phyloP scores from a whole-genome alignment of 2,888 invertebrate genomes.

The Smittia sp. region DNA sequence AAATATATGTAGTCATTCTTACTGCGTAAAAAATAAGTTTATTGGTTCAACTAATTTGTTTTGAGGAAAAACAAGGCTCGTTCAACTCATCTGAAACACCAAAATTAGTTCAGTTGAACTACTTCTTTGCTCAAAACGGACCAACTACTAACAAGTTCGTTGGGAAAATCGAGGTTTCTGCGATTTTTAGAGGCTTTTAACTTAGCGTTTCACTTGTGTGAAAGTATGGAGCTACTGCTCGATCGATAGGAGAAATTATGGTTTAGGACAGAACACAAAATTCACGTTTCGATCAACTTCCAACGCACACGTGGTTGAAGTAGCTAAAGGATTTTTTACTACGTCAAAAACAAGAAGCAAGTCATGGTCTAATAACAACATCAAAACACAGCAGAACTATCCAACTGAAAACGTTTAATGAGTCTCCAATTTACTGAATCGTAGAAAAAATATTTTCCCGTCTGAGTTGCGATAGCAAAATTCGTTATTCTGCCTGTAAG shows the following conservation, averaged over 20 bases:
- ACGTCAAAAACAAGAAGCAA: neutral
- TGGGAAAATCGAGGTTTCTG: no score
- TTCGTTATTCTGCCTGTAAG: no score
- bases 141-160: no score
- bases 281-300: constrained; percentile 19
- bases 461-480: neutral
- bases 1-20: no score
- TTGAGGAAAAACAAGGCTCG: neutral
- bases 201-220: neutral
- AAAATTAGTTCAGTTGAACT: no score
- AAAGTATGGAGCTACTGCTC: neutral
- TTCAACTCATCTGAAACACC: neutral
- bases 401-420: constrained; percentile 35
- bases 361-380: neutral
- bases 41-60: no score
- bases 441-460: neutral
- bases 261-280: no score
- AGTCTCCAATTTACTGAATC: neutral
- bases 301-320: no score
- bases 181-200: neutral
- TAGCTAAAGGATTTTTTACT: neutral
- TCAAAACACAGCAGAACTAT: constrained; percentile 11
- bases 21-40: no score
- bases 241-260: no score
- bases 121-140: no score